A percentile compares a stretch with the other conserved stretches of the same genome.
These are phyloP conservation scores for Apodemia hepburni DNA, from an alignment of 2,888 invertebrate species.

Conservation along the genomic window DNA sequence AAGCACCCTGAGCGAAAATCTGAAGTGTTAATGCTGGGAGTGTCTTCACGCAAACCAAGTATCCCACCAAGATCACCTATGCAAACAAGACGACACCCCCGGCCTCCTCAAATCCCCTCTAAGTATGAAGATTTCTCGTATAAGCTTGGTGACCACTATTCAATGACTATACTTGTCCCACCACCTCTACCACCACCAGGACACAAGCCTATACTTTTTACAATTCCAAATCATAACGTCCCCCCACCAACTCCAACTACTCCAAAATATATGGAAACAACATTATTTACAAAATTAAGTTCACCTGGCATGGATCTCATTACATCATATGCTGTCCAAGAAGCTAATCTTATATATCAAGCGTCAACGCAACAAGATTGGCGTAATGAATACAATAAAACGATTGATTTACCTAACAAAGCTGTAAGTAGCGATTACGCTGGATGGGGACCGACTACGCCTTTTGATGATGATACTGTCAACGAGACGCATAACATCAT, in stretches of 20 bases:
- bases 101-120: constrained; percentile 43
- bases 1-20: constrained; percentile 80
- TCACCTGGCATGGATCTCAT: constrained; percentile 40
- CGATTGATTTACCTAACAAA: constrained; percentile 45
- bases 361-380: constrained; percentile 79
- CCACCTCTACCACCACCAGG: constrained; percentile 81
- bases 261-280: constrained; percentile 40
- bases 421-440: constrained; percentile 69
- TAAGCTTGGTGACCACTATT: constrained; percentile 76
- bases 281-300: constrained; percentile 40
- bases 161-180: constrained; percentile 85
- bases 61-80: constrained; percentile 64
- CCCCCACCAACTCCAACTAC: constrained; percentile 34
- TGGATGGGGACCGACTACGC: constrained; percentile 73
- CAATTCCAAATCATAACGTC: constrained; percentile 48
- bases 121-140: constrained; percentile 76
- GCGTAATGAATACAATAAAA: constrained; percentile 52
- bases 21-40: constrained; percentile 85
- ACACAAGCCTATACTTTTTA: constrained; percentile 55
- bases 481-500: constrained; percentile 68
- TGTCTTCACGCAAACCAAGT: constrained; percentile 84
- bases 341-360: constrained; percentile 83
- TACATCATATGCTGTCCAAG: constrained; percentile 79
- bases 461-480: constrained; percentile 46
- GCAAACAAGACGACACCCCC: constrained; percentile 43